Evolutionary conservation across 2,113 vertebrate species (phyloP).

Genomic region (Melierax canorus): DNA sequence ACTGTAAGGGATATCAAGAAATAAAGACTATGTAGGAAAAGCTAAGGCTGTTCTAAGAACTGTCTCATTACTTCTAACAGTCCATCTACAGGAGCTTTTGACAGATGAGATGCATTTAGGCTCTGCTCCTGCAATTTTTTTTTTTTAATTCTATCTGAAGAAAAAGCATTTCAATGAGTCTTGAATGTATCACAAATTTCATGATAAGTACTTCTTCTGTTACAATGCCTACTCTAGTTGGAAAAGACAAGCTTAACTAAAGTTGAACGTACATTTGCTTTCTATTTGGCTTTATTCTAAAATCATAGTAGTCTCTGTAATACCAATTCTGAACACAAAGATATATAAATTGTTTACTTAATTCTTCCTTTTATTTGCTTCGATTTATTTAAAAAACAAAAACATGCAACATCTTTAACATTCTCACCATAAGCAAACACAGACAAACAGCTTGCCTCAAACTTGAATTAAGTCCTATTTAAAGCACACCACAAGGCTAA

Average conservation of each 20-base stretch:
- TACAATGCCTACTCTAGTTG: not conserved
- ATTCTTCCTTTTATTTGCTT: constrained; percentile 33
- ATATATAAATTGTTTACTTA: not conserved
- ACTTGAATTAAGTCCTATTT: constrained; percentile 43
- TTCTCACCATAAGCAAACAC: constrained; percentile 26
- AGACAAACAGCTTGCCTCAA: constrained; percentile 32
- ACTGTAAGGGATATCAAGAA: not conserved
- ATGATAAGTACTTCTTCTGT: not conserved
- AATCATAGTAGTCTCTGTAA: not conserved
- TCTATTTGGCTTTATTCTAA: not conserved
- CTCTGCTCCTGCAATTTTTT: not conserved
- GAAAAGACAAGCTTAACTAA: not conserved
- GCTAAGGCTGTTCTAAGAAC: not conserved
- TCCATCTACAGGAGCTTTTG: not conserved
- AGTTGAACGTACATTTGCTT: not conserved
- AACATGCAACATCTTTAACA: not conserved
- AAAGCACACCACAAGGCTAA: constrained; percentile 45
- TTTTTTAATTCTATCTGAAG: not conserved
- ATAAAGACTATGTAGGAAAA: not conserved
- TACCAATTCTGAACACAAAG: not conserved
- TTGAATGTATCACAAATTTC: not conserved
- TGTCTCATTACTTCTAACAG: not conserved
- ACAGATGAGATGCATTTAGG: not conserved
- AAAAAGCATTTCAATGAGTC: not conserved
- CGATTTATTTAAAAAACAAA: constrained; percentile 48